A percentile compares a stretch with the other conserved stretches of the same genome.
phyloP scores from a whole-genome alignment of 2,797 vertebrate species.

The Sebastes aleutianus region DNA sequence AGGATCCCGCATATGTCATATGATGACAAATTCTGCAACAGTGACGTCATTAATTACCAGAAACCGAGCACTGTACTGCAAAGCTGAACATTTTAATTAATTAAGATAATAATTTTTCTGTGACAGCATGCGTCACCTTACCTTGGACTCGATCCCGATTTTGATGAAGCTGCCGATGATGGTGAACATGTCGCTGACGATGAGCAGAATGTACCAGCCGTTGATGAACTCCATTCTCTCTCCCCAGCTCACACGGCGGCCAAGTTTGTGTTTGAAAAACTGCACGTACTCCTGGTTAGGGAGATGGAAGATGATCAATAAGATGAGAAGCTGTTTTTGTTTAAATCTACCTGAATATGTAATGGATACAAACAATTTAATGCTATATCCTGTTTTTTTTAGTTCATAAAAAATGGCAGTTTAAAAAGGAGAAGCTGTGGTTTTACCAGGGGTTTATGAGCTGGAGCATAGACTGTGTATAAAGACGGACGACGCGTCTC shows the following conservation, averaged over 20 bases:
- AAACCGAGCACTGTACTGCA: neutral
- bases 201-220: constrained; percentile 93
- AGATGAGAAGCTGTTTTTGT: neutral
- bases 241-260: constrained; percentile 76
- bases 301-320: neutral
- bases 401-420: too few species aligned
- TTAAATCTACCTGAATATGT: neutral
- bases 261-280: constrained; percentile 80
- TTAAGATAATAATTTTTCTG: neutral
- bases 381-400: too few species aligned
- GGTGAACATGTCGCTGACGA: constrained; percentile 90
- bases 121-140: constrained; percentile 25
- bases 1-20: constrained; percentile 93
- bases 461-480: too few species aligned
- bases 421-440: too few species aligned
- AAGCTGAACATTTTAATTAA: neutral
- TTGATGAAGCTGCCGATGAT: constrained; percentile 92
- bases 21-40: constrained; percentile 85
- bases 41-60: neutral
- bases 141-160: constrained; percentile 94
- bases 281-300: constrained; percentile 85
- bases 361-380: neutral
- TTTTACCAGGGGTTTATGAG: too few species aligned
- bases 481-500: rapidly evolving
- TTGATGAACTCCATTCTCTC: constrained; percentile 93